These are phyloP conservation scores for Paracanthobrama guichenoti DNA, from an alignment of 2,113 vertebrate species.

Conservation along the genomic window DNA sequence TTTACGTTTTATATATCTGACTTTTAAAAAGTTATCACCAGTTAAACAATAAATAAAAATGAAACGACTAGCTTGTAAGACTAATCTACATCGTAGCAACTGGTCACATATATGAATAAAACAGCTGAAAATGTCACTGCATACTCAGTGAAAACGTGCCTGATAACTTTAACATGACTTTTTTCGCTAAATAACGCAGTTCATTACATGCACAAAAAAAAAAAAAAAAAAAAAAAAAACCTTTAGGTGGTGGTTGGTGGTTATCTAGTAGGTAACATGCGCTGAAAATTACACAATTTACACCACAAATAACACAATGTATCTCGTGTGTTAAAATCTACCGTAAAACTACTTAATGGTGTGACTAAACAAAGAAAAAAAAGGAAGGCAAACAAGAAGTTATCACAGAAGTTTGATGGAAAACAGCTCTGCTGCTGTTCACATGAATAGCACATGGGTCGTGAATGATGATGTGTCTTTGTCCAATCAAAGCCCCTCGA, in stretches of 20 bases:
- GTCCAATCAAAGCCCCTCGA: slow-evolving; percentile 65
- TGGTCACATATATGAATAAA: background rate
- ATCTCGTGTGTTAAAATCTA: slow-evolving; percentile 13
- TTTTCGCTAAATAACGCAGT: background rate
- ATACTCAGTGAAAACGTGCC: background rate
- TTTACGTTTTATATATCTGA: too few species aligned
- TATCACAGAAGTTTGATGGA: background rate
- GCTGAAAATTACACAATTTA: background rate
- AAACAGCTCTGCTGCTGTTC: slow-evolving; percentile 57
- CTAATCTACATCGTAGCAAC: background rate
- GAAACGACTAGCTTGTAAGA: background rate
- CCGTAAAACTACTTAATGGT: slow-evolving; percentile 24
- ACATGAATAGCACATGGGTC: slow-evolving; percentile 70
- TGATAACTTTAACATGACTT: background rate
- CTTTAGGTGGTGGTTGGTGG: too few species aligned
- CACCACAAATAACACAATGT: background rate
- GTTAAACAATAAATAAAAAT: background rate
- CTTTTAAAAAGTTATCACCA: too few species aligned
- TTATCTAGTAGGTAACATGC: slow-evolving; percentile 49
- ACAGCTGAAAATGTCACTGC: background rate
- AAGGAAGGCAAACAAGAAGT: background rate
- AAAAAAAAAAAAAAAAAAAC: background rate
- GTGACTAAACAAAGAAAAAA: background rate
- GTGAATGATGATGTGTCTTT: slow-evolving; percentile 61
- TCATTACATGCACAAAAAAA: background rate